Evolutionary conservation across 2,797 vertebrate genomes (phyloP), one percentile per base, ranked within the genome.

Genomic region (Natrix natrix): DNA sequence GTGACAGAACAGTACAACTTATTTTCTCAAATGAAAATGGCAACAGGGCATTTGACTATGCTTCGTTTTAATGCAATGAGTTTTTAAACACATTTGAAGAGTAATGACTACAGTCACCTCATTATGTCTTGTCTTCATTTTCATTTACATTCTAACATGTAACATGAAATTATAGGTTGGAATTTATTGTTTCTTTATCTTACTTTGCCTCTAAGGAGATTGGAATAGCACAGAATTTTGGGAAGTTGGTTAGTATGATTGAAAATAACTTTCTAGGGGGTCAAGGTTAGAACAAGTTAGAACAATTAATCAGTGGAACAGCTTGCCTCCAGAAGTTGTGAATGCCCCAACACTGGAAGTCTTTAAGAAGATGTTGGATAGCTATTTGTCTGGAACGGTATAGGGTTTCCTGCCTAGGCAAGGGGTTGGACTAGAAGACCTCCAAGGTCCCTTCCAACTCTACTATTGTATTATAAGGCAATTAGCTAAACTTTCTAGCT

Each of bases 51-150:
- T 93, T n/a, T 95, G 94, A 95, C 91, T 59, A 43, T 55, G 8
- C n/a, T 92, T n/a, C 1, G 95, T 96, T 95, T 95, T 94, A 96
- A 95, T 96, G 92, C 88, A 48, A 94, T 97, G 94, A 96, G 94
- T 94, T 95, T 95, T 95, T 92, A 95, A 94, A 37, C 91, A 48
- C 55, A 92, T 92, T 89, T 26, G 4, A 54, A 78, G 94, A 69
- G 69, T 94, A 83, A 91, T 86, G 95, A 93, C 94, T 92, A 55
- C 90, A 83, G 93, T 95, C 92, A 57, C 86, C 8, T 37, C 87
- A 3, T 95, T 94, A 91, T 66, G 92, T 14, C 93, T 95, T 94
- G 52, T 24, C 94, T 95, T 96, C 93, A 43, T 61, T 87, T 66
- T 94, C 95, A 91, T 92, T 94, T 91, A 93, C 91, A 94, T 95